These are phyloP conservation scores for Siderastrea radians DNA, from an alignment of 92 coral and sea anemone genomes.

Conservation along the genomic window DNA sequence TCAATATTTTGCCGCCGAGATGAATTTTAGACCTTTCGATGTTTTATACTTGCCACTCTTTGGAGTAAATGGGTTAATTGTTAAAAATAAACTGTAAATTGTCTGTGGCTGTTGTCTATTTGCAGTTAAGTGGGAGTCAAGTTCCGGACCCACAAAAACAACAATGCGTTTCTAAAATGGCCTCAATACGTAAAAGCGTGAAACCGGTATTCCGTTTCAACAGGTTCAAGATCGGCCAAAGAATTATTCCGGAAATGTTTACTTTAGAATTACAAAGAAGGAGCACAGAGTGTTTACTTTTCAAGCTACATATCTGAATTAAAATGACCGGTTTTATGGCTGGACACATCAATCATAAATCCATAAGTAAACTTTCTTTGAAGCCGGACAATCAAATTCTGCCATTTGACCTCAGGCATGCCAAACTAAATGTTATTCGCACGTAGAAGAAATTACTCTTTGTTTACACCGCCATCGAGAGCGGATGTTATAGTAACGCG, in stretches of 20 bases:
- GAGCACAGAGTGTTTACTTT: slow-evolving; percentile 14
- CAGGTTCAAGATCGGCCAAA: background rate
- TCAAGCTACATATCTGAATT: background rate
- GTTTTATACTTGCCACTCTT: no score
- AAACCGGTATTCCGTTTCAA: slow-evolving; percentile 19
- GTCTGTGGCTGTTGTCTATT: background rate
- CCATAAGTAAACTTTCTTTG: slow-evolving; percentile 31
- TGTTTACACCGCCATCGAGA: slow-evolving; percentile 26
- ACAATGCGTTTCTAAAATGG: slow-evolving; percentile 6
- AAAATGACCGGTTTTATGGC: slow-evolving; percentile 1
- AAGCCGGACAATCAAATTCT: slow-evolving; percentile 22
- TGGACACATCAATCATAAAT: slow-evolving; percentile 35
- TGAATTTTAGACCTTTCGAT: no score
- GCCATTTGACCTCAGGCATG: slow-evolving; percentile 4
- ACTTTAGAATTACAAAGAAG: slow-evolving; percentile 14
- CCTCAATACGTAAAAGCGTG: background rate
- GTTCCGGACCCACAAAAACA: slow-evolving; percentile 8
- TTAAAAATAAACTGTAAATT: background rate
- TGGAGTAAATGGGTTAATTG: background rate
- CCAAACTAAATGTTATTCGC: slow-evolving; percentile 2
- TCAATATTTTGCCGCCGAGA: no score
- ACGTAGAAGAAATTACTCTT: slow-evolving; percentile 20
- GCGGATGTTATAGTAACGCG: slow-evolving; percentile 12
- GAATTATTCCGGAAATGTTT: slow-evolving; percentile 26
- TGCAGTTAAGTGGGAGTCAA: background rate